Conservation (phyloP, 2,888 invertebrate genomes). For the Smittia aterrima region DNA sequence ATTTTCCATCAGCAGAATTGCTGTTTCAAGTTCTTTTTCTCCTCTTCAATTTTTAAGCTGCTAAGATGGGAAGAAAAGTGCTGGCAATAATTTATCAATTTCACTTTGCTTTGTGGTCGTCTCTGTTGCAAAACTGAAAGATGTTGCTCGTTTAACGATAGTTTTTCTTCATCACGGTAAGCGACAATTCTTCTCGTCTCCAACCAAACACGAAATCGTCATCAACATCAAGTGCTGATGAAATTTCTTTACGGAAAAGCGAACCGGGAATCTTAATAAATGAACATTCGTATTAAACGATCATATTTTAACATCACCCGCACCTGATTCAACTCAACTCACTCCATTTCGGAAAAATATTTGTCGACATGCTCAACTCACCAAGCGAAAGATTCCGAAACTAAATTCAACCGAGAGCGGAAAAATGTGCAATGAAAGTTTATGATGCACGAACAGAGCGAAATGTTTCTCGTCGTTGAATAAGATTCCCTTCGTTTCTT, state of each 20-base stretch:
- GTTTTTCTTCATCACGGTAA: conserved; percentile 25
- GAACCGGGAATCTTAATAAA: conserved; percentile 1
- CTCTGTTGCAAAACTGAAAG: neutral
- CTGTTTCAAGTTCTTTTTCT: neutral
- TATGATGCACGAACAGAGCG: neutral
- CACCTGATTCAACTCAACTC: neutral
- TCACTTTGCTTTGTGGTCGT: conserved; percentile 17
- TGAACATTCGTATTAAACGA: conserved; percentile 14
- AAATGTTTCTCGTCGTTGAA: neutral
- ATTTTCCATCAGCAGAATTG: conserved; percentile 36
- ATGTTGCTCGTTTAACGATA: conserved; percentile 30
- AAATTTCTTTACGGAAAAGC: neutral
- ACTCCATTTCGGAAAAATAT: neutral
- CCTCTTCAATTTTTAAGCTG: neutral
- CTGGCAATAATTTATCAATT: conserved; percentile 40
- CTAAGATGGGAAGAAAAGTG: conserved; percentile 17
- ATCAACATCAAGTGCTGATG: conserved; percentile 20
- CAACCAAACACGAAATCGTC: conserved; percentile 24
- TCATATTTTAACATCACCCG: conserved; percentile 16
- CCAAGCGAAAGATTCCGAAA: neutral
- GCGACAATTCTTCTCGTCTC: neutral
- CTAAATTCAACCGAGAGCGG: neutral
- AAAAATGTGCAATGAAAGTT: conserved; percentile 11
- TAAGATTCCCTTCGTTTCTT: neutral
- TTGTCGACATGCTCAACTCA: neutral